Evolutionary conservation across 2,113 vertebrate species (phyloP).

Genomic region (Corythoichthys haematopterus): DNA sequence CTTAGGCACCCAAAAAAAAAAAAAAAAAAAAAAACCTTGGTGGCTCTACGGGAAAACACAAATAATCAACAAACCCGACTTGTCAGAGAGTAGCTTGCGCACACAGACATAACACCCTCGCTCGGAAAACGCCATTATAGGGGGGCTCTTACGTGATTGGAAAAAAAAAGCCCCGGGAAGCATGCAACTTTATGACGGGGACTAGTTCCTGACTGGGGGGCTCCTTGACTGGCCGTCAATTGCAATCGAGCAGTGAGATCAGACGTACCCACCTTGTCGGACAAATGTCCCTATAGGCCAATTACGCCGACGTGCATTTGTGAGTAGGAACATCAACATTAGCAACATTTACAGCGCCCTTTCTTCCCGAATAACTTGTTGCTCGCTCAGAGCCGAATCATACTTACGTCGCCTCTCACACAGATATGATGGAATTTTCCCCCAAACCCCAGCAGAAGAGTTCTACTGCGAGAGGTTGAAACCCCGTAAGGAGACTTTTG

Average conservation of each 20-base stretch:
- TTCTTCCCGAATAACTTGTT: conserved; percentile 84
- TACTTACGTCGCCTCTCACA: conserved; percentile 62
- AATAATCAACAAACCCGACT: conserved; percentile 79
- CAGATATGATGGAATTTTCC: not conserved
- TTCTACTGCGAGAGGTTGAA: not conserved
- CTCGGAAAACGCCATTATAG: conserved; percentile 80
- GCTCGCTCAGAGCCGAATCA: conserved; percentile 63
- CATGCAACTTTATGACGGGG: conserved; percentile 61
- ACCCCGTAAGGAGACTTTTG: conserved; percentile 32
- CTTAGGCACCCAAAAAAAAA: conserved; percentile 70
- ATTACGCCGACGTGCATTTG: conserved; percentile 20
- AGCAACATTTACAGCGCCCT: conserved; percentile 36
- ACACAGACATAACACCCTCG: conserved; percentile 85
- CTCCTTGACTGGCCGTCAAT: conserved; percentile 45
- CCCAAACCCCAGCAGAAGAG: not conserved
- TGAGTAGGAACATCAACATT: not conserved
- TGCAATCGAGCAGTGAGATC: conserved; percentile 22
- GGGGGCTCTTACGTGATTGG: conserved; percentile 84
- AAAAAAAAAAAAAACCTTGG: conserved; percentile 70
- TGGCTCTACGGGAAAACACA: conserved; percentile 78
- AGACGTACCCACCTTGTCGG: not conserved
- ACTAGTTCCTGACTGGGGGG: conserved; percentile 50
- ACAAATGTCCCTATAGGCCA: conserved; percentile 13
- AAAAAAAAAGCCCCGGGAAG: conserved; percentile 69
- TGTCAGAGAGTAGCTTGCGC: conserved; percentile 77